These are phyloP conservation scores for Strix occidentalis DNA, from an alignment of 2,797 vertebrate genomes.

Conservation along the genomic window DNA sequence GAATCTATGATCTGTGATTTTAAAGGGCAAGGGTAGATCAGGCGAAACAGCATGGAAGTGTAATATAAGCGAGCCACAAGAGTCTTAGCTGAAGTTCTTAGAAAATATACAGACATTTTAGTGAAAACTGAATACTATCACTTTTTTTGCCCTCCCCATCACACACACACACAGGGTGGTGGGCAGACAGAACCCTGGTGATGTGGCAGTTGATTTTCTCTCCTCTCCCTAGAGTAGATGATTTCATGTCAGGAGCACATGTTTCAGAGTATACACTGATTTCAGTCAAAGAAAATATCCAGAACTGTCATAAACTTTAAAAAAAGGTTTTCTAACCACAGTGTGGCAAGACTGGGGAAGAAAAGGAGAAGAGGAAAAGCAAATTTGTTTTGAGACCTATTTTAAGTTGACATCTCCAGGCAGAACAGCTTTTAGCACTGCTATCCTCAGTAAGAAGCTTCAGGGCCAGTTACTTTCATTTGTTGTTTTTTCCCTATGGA, in stretches of 20 bases:
- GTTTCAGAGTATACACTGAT: not conserved
- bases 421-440: slow-evolving; percentile 14
- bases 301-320: not conserved
- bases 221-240: not conserved
- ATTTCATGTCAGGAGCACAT: not conserved
- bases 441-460: not conserved
- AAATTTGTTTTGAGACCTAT: not conserved
- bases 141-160: not conserved
- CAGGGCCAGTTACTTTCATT: not conserved
- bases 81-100: not conserved
- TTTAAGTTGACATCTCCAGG: slow-evolving; percentile 4
- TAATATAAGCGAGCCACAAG: fast-evolving
- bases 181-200: not conserved
- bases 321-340: slow-evolving; percentile 1
- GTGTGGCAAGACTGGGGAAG: not conserved
- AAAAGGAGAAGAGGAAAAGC: not conserved
- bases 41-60: not conserved
- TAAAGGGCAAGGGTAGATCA: not conserved
- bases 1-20: not conserved
- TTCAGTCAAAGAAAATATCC: not conserved
- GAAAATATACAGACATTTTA: not conserved
- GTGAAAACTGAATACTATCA: not conserved
- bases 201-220: slow-evolving; percentile 13
- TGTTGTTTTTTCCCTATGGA: not conserved
- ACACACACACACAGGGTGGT: not conserved